phyloP scores from a whole-genome alignment of 2,113 vertebrate species.

The Microcebus murinus region DNA sequence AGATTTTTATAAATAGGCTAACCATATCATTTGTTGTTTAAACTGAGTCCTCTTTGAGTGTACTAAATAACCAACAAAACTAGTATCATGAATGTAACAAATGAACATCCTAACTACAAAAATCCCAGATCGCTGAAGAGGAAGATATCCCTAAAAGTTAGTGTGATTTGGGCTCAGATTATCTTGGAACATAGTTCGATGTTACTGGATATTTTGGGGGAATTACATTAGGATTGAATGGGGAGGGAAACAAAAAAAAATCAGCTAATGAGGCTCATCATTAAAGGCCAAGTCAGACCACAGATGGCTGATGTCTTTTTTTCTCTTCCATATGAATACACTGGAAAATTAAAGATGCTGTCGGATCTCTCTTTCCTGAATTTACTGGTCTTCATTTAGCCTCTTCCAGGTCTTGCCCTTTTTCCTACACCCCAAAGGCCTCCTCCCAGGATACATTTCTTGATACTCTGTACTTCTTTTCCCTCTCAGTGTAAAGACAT shows the following conservation, averaged over 20 bases:
- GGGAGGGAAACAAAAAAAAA: background rate
- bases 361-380: background rate
- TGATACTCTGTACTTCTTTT: background rate
- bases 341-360: background rate
- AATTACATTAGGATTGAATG: background rate
- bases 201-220: background rate
- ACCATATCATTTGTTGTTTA: background rate
- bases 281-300: background rate
- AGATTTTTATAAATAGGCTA: background rate
- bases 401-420: background rate
- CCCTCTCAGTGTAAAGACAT: background rate
- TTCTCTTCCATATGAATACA: background rate
- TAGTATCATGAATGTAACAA: background rate
- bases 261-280: background rate
- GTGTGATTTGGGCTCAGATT: background rate
- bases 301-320: background rate
- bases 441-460: background rate
- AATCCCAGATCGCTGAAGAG: background rate
- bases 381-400: background rate
- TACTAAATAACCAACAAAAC: background rate
- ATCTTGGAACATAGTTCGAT: background rate
- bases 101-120: background rate
- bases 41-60: background rate
- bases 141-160: rapidly evolving
- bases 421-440: background rate